Percentiles rank a stretch among this genome's conserved stretches.
phyloP scores from a whole-genome alignment of 2,797 vertebrate genomes.

The Myotis vivesi region DNA sequence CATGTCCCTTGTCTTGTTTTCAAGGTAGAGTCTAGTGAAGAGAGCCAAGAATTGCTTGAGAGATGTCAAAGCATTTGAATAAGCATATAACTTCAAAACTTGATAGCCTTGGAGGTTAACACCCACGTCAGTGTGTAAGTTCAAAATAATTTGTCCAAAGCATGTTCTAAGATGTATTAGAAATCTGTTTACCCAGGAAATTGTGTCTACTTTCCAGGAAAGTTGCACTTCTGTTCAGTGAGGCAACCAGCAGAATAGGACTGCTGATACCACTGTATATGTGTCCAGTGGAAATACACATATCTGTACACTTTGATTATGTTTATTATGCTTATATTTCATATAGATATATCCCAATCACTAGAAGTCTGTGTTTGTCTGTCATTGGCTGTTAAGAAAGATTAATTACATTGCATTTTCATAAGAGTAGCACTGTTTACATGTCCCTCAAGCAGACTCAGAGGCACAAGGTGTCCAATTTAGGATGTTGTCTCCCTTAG shows the following conservation, averaged over 20 bases:
- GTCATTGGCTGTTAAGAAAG: neutral
- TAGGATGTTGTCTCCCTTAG: slow-evolving; percentile 12
- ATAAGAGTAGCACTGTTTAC: neutral
- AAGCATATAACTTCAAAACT: neutral
- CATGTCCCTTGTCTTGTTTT: neutral
- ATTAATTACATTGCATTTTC: slow-evolving; percentile 58
- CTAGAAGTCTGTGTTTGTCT: neutral
- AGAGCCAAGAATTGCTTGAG: neutral
- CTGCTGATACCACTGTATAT: neutral
- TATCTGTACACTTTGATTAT: slow-evolving; percentile 16
- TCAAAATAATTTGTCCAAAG: neutral
- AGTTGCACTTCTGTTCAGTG: neutral
- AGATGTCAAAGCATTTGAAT: neutral
- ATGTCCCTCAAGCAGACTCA: slow-evolving; percentile 44
- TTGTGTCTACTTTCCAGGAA: neutral
- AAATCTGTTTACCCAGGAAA: slow-evolving; percentile 1
- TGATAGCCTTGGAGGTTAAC: neutral
- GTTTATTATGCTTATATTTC: neutral
- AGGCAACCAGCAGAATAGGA: neutral
- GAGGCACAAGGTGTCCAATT: slow-evolving; percentile 39
- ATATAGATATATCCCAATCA: neutral
- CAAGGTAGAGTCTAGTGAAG: neutral
- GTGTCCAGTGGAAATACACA: neutral
- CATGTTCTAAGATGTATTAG: neutral
- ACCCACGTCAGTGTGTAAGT: neutral